Conservation (phyloP, 2,888 invertebrate species). For the Conus canariensis region DNA sequence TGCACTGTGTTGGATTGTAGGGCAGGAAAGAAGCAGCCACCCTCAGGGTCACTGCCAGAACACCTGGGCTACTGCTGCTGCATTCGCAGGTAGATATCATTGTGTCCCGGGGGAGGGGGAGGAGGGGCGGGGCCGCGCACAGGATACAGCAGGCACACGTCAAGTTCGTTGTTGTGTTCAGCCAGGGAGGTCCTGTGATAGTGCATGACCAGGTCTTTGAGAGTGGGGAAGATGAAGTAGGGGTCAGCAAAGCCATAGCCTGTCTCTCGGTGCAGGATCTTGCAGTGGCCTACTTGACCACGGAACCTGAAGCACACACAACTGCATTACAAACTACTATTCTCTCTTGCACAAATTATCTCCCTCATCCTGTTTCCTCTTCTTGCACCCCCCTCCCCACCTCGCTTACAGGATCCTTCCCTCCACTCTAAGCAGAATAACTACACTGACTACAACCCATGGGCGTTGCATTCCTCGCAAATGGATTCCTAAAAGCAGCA, state of each 20-base stretch:
- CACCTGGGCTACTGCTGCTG: slow-evolving; percentile 50
- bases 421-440: too few relatives aligned
- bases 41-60: neutral
- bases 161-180: slow-evolving; percentile 94
- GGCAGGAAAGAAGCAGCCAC: neutral
- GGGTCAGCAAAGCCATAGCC: slow-evolving; percentile 97
- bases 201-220: slow-evolving; percentile 93
- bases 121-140: slow-evolving; percentile 78
- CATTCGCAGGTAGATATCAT: slow-evolving; percentile 65
- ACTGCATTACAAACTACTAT: neutral
- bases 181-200: slow-evolving; percentile 95
- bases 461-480: too few relatives aligned
- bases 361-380: too few relatives aligned
- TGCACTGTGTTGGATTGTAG: too few relatives aligned
- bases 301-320: slow-evolving; percentile 84
- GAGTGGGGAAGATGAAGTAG: slow-evolving; percentile 93
- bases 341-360: too few relatives aligned
- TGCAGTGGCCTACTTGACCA: slow-evolving; percentile 93
- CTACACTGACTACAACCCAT: too few relatives aligned
- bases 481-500: too few relatives aligned
- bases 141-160: slow-evolving; percentile 90
- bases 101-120: slow-evolving; percentile 49
- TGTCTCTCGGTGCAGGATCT: slow-evolving; percentile 91
- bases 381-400: neutral
- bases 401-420: too few relatives aligned